Evolutionary conservation across 2,113 vertebrate genomes (phyloP).

Genomic region (Sinocyclocheilus grahami): DNA sequence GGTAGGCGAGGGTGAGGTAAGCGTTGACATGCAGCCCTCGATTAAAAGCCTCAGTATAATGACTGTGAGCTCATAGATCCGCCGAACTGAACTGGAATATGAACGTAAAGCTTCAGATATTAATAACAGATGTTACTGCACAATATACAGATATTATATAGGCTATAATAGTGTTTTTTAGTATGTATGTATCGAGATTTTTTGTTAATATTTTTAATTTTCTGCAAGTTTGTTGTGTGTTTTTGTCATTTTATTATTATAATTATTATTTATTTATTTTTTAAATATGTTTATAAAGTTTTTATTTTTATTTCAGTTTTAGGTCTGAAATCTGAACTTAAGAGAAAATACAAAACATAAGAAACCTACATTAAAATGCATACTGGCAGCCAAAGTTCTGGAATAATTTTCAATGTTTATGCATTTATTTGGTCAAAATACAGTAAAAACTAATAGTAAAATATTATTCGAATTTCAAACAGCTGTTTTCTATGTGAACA

Average conservation of each 20-base stretch:
- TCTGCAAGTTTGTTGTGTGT: not conserved
- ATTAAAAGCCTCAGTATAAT: constrained; percentile 28
- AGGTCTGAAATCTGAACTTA: too few relatives aligned
- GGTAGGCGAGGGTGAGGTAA: constrained; percentile 57
- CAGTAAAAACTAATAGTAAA: not conserved
- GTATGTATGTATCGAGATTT: not conserved
- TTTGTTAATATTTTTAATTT: not conserved
- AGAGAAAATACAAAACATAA: too few relatives aligned
- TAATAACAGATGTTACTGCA: not conserved
- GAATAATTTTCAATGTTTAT: not conserved
- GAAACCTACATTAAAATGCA: too few relatives aligned
- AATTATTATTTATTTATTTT: too few relatives aligned
- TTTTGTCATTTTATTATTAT: too few relatives aligned
- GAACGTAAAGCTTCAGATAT: not conserved
- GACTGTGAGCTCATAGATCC: constrained; percentile 19
- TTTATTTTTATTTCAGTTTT: too few relatives aligned
- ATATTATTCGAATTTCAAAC: not conserved
- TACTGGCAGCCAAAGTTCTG: too few relatives aligned
- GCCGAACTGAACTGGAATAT: not conserved
- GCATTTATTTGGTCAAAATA: not conserved
- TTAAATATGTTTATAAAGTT: too few relatives aligned
- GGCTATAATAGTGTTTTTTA: not conserved
- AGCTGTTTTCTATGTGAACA: not conserved
- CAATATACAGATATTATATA: not conserved
- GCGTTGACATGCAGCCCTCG: constrained; percentile 39